Conservation (phyloP, 1,140 invertebrate genomes). For the Conus betulinus region DNA sequence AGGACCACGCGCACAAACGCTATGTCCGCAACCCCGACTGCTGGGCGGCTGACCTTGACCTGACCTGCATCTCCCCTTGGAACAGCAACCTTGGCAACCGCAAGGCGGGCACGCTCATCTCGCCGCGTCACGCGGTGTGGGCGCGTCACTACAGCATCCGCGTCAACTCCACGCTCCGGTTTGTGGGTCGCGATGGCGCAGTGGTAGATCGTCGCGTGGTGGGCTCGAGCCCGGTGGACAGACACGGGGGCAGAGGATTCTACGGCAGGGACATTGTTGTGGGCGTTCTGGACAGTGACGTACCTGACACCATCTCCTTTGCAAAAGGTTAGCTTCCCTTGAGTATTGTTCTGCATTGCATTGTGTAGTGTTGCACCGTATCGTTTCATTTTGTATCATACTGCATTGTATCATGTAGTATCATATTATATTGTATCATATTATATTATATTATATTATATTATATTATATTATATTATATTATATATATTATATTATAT, state of each 20-base stretch:
- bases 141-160: constrained; percentile 59
- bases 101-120: constrained; percentile 57
- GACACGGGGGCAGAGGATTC: constrained; percentile 24
- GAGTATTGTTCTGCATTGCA: background rate
- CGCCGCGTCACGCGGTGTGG: constrained; percentile 61
- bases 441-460: too few species aligned
- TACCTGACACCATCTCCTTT: constrained; percentile 54
- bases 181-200: constrained; percentile 55
- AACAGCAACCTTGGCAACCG: constrained; percentile 54
- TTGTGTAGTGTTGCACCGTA: too few species aligned
- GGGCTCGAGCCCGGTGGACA: constrained; percentile 33
- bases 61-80: constrained; percentile 65
- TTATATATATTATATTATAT: too few species aligned
- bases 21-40: constrained; percentile 55
- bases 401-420: too few species aligned
- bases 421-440: too few species aligned
- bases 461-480: too few species aligned
- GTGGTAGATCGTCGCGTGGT: constrained; percentile 56
- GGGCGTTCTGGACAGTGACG: constrained; percentile 57
- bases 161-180: constrained; percentile 54
- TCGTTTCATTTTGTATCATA: too few species aligned
- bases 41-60: constrained; percentile 59
- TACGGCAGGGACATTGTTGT: constrained; percentile 59
- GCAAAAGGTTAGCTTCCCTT: constrained; percentile 39
- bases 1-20: constrained; percentile 55